phyloP scores from a whole-genome alignment of 2,888 invertebrate species.

The Drosophila subsilvestris region DNA sequence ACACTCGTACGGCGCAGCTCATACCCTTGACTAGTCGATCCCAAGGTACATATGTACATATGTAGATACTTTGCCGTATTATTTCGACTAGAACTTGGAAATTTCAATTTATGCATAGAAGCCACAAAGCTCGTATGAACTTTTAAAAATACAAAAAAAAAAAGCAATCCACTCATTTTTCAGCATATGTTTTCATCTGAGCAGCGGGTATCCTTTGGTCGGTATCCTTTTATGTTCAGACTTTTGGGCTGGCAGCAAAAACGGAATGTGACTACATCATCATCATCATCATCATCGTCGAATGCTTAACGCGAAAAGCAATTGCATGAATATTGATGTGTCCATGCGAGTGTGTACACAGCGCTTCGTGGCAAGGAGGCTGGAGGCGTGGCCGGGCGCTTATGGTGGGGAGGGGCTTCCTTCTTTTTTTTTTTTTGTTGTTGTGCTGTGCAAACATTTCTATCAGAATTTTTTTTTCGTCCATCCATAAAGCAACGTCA shows the following conservation, averaged over 20 bases:
- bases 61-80: too few relatives aligned
- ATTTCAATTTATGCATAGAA: too few relatives aligned
- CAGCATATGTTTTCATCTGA: conserved; percentile 37
- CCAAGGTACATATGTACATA: too few relatives aligned
- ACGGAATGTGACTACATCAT: conserved; percentile 58
- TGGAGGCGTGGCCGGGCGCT: neutral
- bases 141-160: too few relatives aligned
- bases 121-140: neutral
- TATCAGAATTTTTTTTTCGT: neutral
- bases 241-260: neutral
- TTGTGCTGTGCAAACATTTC: conserved; percentile 32
- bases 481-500: conserved; percentile 51
- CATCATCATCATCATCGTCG: conserved; percentile 39
- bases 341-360: conserved; percentile 17
- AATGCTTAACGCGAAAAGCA: conserved; percentile 42
- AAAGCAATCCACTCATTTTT: neutral
- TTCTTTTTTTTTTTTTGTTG: conserved; percentile 2
- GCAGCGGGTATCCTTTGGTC: conserved; percentile 36
- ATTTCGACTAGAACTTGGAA: too few relatives aligned
- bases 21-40: neutral
- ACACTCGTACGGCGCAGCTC: conserved; percentile 23
- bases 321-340: conserved; percentile 51
- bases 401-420: neutral
- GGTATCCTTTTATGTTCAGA: neutral
- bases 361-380: neutral